Percentiles rank a stretch among this genome's conserved stretches.
Evolutionary conservation across 2,113 vertebrate species (phyloP).

Genomic region (Lanius ludovicianus): DNA sequence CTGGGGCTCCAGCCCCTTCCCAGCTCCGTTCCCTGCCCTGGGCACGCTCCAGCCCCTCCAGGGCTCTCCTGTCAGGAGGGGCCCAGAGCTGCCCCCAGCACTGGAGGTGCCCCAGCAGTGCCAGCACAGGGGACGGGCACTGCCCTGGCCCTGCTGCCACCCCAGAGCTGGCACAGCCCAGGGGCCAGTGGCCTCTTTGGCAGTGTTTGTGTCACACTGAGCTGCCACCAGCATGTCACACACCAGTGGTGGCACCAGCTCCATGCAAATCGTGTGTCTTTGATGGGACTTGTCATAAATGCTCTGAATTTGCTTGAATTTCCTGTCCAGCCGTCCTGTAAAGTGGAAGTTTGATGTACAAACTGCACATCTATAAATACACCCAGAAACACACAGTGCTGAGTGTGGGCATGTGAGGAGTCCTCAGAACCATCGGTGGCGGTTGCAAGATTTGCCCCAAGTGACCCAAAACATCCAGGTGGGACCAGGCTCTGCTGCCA

Average conservation of each 20-base stretch:
- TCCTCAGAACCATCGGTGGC: rapidly evolving
- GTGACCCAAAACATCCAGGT: not conserved
- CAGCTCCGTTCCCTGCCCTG: too few relatives aligned
- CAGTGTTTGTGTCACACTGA: not conserved
- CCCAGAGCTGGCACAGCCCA: not conserved
- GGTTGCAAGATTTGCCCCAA: not conserved
- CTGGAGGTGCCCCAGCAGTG: not conserved
- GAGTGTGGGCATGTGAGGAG: not conserved
- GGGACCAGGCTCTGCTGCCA: not conserved
- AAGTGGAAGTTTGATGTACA: not conserved
- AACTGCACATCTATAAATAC: rapidly evolving
- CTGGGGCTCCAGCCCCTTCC: too few relatives aligned
- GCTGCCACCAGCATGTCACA: not conserved
- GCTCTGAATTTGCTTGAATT: not conserved
- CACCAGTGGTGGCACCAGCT: not conserved
- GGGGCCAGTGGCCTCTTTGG: not conserved
- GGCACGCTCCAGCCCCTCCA: too few relatives aligned
- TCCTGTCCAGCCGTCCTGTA: not conserved
- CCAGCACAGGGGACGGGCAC: not conserved
- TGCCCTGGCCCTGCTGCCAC: not conserved
- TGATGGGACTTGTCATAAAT: not conserved
- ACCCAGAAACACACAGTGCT: rapidly evolving
- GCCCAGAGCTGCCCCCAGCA: too few relatives aligned
- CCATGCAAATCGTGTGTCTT: not conserved
- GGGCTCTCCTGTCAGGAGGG: too few relatives aligned